Evolutionary conservation across 2,888 invertebrate genomes (phyloP), one percentile per base, ranked within the genome.

Genomic region (Tenthredo distinguenda): DNA sequence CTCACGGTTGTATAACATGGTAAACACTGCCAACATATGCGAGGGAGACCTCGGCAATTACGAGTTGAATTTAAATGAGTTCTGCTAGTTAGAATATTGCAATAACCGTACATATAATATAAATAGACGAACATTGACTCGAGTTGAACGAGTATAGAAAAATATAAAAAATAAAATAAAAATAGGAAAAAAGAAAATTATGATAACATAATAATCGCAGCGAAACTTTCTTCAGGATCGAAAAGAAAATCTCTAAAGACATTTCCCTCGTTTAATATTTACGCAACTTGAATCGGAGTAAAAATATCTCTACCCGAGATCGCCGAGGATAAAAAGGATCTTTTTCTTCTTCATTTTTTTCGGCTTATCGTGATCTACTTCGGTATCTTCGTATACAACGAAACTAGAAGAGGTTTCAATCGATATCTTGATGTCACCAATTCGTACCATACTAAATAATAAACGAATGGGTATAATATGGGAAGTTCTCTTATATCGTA

Each of bases 51-150:
- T 77, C 26, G 9, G 77, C 55, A 50, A 31, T 47, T 55, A 55
- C 34, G 7, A 77, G 31, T 77, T 47, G 15, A 71, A 71, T 71
- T 71, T 37, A 71, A 71, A 71, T 71, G 37, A 71, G 71, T 71
- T 71, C 18, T 37, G n/a, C 37, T 71, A 10, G 62, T 62, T 62
- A 0, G 26, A 26, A 62, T 62, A 62, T 62, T 62, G 26, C 62
- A 26, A 26, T 62, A 62, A 62, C 21, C 62, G 26, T 62, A 62
- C 26, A 26, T 26, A 26, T 26, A 26, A 26, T 21, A 62, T 9
- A 62, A 7, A 26, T 21, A 26, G n/a, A n/a, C n/a, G 7, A 55
- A 55, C n/a, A n/a, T 55, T n/a, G 62, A 62, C 62, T 62, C 10
- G 26, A 62, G 26, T 26, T 4, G 10, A 62, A 58, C 9, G 2